Base-by-base conservation (phyloP, 2,113 vertebrate genomes). In the Myotis brandtii region DNA sequence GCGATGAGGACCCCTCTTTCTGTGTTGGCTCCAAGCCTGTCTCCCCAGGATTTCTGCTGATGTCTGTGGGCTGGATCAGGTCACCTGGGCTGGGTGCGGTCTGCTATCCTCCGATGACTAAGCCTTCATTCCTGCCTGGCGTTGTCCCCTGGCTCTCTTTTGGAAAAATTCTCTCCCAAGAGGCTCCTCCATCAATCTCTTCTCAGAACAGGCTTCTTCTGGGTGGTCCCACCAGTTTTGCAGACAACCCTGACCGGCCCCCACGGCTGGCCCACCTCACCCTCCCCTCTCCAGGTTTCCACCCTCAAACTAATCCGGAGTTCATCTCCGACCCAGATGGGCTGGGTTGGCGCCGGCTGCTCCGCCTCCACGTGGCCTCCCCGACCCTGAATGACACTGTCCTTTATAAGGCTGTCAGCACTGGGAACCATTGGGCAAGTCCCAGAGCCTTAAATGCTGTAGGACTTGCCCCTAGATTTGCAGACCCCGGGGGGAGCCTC, bases 201-300 rank as follows among this genome's bases (percentile, higher is more conserved):
- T 34, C 85, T 81, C 34, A 66, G 46, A 80, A 64, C 3, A 4
- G 72, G 48, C 64, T 64, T 89, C 20, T 43, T 64, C 50, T 0
- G 10, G 70, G 18, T 12, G 4, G 11, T 43, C 52, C 25, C 25
- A 11, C 20, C 37, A 9, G 34, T 16, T 59, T 21, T 11, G 50
- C 13, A 32, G 34, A 5, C 5, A 34, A 3, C 32, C 64, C 48
- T 62, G 17, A 5, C 12, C 6, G 17, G 30, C 9, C 43, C 43
- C 67, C 16, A 3, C 0, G 43, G 27, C 50, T n/a, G 4, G 21
- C 32, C 50, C 46, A 12, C 2, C 7, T 6, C 0, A 3, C 3
- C 27, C 25, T 85, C 18, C 9, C 6, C 17, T 9, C 4, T 0
- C 4, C 37, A 14, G 9, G 23, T 67, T 37, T 79, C 40, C 27